A percentile compares a stretch with the other conserved stretches of the same genome.
These are phyloP conservation scores for Echeneis naucrates DNA, from an alignment of 2,797 vertebrate species.

Conservation along the genomic window DNA sequence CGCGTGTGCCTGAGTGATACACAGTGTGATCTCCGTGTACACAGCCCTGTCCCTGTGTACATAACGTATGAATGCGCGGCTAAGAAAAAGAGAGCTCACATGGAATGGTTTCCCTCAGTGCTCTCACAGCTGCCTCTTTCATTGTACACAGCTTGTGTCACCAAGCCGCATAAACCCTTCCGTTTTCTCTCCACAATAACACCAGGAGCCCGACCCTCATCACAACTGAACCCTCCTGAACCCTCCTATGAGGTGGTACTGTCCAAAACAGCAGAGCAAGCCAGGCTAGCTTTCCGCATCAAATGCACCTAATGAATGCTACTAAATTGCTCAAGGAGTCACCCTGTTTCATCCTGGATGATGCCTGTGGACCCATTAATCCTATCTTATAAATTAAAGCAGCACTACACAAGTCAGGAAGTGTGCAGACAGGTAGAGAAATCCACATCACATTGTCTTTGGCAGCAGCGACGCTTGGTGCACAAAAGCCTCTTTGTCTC, in stretches of 20 bases:
- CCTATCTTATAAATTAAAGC: slow-evolving; percentile 70
- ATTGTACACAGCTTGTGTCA: slow-evolving; percentile 60
- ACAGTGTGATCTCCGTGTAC: slow-evolving; percentile 30
- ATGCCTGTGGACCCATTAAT: slow-evolving; percentile 63
- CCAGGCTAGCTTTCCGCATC: too few species aligned
- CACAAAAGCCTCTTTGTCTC: slow-evolving; percentile 79
- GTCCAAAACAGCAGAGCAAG: too few species aligned
- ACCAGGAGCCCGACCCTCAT: slow-evolving; percentile 60
- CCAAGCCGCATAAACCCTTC: slow-evolving; percentile 46
- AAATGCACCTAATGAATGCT: too few species aligned
- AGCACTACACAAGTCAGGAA: slow-evolving; percentile 66
- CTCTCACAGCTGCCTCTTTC: slow-evolving; percentile 69
- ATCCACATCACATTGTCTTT: slow-evolving; percentile 75
- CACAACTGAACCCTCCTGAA: slow-evolving; percentile 57
- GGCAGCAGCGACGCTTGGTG: slow-evolving; percentile 52
- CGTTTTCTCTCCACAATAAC: slow-evolving; percentile 57
- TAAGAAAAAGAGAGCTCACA: slow-evolving; percentile 45
- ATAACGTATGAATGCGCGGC: slow-evolving; percentile 38
- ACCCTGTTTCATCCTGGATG: slow-evolving; percentile 31
- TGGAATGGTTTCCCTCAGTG: slow-evolving; percentile 68
- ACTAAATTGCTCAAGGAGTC: too few species aligned
- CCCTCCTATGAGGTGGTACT: too few species aligned
- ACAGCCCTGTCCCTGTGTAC: slow-evolving; percentile 10
- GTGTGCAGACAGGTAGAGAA: slow-evolving; percentile 78
- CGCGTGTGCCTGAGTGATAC: slow-evolving; percentile 17